Evolutionary conservation across 2,888 invertebrate genomes (phyloP).

Genomic region (Oscheius sp.): DNA sequence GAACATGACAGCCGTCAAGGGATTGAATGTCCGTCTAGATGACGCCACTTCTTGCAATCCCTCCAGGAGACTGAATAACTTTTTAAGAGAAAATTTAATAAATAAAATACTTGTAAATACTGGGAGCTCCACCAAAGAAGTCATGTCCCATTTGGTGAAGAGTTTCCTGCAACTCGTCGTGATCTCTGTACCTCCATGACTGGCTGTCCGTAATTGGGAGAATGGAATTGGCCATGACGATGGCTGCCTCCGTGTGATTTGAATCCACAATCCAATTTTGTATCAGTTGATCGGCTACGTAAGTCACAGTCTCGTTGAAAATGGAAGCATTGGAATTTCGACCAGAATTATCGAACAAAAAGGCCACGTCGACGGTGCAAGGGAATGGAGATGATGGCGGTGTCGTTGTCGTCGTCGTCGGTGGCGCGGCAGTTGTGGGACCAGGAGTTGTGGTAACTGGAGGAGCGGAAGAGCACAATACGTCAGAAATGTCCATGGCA

Average conservation of each 20-base stretch:
- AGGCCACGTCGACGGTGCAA: conserved; percentile 30
- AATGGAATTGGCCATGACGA: conserved; percentile 6
- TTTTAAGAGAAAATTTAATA: neutral
- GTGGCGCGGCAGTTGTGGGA: neutral
- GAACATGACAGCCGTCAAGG: conserved; percentile 20
- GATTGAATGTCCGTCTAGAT: neutral
- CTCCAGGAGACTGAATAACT: neutral
- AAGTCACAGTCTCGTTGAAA: conserved; percentile 17
- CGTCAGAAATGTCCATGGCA: conserved; percentile 27
- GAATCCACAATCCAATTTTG: conserved; percentile 20
- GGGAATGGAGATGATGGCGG: conserved; percentile 13
- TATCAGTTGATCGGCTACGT: conserved; percentile 2
- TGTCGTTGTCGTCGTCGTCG: conserved; percentile 14
- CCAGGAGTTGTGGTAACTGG: neutral
- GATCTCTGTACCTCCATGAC: conserved; percentile 25
- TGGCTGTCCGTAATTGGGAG: neutral
- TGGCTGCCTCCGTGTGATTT: conserved; percentile 19
- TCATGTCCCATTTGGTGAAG: conserved; percentile 4
- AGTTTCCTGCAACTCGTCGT: neutral
- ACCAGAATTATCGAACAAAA: conserved; percentile 34
- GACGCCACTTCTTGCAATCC: neutral
- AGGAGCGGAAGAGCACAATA: conserved; percentile 22
- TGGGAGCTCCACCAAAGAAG: conserved; percentile 12
- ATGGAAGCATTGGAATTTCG: neutral
- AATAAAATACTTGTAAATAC: conserved; percentile 8